Percentiles rank a stretch among this genome's conserved stretches.
phyloP scores from a whole-genome alignment of 2,113 vertebrate species.

The Phalacrocorax aristotelis region DNA sequence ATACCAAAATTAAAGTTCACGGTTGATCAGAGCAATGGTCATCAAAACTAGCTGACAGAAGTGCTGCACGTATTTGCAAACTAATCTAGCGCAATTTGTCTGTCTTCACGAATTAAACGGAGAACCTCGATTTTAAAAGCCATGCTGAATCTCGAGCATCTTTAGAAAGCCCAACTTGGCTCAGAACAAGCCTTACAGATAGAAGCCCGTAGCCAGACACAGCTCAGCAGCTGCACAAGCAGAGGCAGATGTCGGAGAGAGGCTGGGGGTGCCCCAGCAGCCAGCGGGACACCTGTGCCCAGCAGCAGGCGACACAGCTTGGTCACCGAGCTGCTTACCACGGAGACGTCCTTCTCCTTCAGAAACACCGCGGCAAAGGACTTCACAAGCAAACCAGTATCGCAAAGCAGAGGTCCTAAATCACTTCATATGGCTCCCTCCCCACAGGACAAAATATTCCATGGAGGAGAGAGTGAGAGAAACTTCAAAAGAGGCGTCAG shows the following conservation, averaged over 20 bases:
- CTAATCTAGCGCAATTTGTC: accelerated
- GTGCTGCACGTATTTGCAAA: neutral
- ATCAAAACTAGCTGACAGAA: neutral
- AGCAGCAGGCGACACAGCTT: neutral
- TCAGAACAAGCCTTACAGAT: neutral
- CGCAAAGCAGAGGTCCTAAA: neutral
- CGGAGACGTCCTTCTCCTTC: neutral
- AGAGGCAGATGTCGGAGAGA: neutral
- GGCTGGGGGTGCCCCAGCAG: neutral
- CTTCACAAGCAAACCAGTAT: neutral
- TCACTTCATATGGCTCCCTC: neutral
- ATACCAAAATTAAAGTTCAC: neutral
- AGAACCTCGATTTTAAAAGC: neutral
- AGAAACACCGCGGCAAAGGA: neutral
- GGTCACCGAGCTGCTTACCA: neutral
- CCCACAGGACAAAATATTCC: neutral
- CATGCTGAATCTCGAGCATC: neutral
- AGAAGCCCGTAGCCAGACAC: neutral
- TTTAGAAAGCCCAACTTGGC: neutral
- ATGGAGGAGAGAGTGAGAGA: accelerated
- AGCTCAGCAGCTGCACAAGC: neutral
- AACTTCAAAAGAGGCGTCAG: neutral
- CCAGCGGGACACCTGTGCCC: neutral
- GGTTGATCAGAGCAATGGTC: neutral
- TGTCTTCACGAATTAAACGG: neutral